Percentiles rank a stretch among this genome's conserved stretches.
These are phyloP conservation scores for Drosophila antonietae DNA, from an alignment of 2,888 invertebrate genomes.

Conservation along the genomic window DNA sequence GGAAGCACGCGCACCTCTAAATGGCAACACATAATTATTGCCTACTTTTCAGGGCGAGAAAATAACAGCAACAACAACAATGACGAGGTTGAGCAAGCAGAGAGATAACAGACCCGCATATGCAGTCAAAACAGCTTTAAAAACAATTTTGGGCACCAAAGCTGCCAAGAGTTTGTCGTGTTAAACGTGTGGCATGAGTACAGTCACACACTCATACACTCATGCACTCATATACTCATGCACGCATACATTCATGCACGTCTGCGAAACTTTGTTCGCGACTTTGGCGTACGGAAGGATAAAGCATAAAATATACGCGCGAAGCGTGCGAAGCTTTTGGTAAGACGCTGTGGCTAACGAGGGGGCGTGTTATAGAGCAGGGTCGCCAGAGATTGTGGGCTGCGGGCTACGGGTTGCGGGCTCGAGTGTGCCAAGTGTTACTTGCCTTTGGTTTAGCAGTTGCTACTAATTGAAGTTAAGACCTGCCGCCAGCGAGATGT, in stretches of 20 bases:
- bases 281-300: constrained; percentile 41
- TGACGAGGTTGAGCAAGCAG: not conserved
- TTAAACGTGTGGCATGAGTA: constrained; percentile 21
- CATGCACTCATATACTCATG: not conserved
- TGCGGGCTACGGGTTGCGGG: not conserved
- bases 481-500: constrained; percentile 40
- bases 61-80: constrained; percentile 2
- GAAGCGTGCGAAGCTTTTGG: constrained; percentile 54
- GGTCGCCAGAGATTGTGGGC: not conserved
- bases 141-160: constrained; percentile 65
- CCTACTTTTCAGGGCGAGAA: constrained; percentile 56
- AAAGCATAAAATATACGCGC: constrained; percentile 61
- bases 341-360: constrained; percentile 6
- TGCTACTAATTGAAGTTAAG: constrained; percentile 79
- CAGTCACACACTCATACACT: not conserved
- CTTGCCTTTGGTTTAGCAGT: constrained; percentile 61
- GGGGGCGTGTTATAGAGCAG: not conserved
- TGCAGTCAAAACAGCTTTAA: constrained; percentile 57
- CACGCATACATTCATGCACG: not conserved
- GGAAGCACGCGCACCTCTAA: constrained; percentile 22
- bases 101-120: constrained; percentile 22
- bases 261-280: constrained; percentile 30
- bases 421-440: constrained; percentile 28
- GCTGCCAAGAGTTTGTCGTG: constrained; percentile 50
- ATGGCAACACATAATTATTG: constrained; percentile 69